These are phyloP conservation scores for Polyploca ridens DNA, from an alignment of 2,888 invertebrate species.

Conservation along the genomic window DNA sequence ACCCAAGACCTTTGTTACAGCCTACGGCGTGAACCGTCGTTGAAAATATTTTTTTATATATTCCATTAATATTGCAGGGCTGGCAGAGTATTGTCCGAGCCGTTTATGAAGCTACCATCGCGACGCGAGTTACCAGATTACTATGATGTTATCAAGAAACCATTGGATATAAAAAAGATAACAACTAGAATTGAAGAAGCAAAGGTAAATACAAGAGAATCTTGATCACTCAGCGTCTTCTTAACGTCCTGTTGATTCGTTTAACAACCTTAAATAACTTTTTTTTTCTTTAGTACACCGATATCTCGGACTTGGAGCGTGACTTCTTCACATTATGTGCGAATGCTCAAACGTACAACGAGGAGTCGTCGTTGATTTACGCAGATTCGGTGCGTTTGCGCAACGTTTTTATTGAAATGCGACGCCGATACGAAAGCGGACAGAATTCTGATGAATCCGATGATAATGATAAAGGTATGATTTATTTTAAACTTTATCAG, in stretches of 20 bases:
- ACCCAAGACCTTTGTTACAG: too few species aligned
- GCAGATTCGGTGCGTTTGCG: slow-evolving; percentile 98
- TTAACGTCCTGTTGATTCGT: neutral
- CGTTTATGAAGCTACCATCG: slow-evolving; percentile 98
- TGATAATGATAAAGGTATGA: slow-evolving; percentile 71
- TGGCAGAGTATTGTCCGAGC: slow-evolving; percentile 94
- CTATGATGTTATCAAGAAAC: slow-evolving; percentile 98
- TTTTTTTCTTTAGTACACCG: slow-evolving; percentile 87
- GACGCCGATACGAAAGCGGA: slow-evolving; percentile 71
- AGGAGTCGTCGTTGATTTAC: slow-evolving; percentile 97
- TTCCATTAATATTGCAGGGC: slow-evolving; percentile 78
- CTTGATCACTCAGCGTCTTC: neutral
- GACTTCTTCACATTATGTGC: slow-evolving; percentile 98
- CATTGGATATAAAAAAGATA: slow-evolving; percentile 97
- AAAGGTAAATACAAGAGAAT: slow-evolving; percentile 81
- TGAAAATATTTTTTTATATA: too few species aligned
- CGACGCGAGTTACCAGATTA: slow-evolving; percentile 97
- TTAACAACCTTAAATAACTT: too few species aligned
- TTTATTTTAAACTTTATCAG: slow-evolving; percentile 8
- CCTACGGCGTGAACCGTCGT: too few species aligned
- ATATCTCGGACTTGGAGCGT: slow-evolving; percentile 92
- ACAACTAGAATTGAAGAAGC: slow-evolving; percentile 94
- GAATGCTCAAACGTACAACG: slow-evolving; percentile 99
- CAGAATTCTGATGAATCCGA: slow-evolving; percentile 76
- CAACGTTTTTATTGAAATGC: slow-evolving; percentile 87